Conservation (phyloP, 2,113 vertebrate species). For the Oreocharis arfaki region DNA sequence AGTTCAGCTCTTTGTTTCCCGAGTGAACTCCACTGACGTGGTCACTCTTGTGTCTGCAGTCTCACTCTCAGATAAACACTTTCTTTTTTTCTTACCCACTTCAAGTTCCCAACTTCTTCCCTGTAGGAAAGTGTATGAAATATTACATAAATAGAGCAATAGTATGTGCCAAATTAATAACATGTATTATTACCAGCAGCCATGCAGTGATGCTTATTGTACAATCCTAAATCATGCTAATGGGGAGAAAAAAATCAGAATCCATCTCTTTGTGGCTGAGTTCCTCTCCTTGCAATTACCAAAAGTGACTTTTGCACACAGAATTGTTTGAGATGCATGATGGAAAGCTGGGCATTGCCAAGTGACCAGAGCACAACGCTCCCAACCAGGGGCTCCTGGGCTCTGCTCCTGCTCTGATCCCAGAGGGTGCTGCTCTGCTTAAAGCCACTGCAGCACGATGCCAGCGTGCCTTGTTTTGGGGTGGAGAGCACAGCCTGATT, state of each 20-base stretch:
- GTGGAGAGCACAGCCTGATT: not conserved
- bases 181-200: slow-evolving; percentile 27
- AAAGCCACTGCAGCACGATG: not conserved
- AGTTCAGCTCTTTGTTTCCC: not conserved
- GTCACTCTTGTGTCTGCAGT: not conserved
- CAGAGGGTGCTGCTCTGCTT: not conserved
- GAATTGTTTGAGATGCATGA: not conserved
- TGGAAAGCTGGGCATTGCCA: not conserved
- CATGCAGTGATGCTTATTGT: slow-evolving; percentile 16
- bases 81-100: not conserved
- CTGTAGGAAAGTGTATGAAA: not conserved
- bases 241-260: slow-evolving; percentile 9
- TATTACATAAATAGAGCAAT: slow-evolving; percentile 15
- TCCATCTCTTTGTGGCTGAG: slow-evolving; percentile 10
- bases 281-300: not conserved
- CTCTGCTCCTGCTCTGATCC: not conserved
- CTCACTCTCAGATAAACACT: not conserved
- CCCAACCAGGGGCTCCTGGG: not conserved
- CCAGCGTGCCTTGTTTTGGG: not conserved
- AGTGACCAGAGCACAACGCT: not conserved
- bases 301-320: not conserved
- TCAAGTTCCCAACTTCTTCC: not conserved
- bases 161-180: slow-evolving; percentile 40
- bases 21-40: not conserved
- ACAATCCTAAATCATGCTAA: slow-evolving; percentile 38